phyloP scores from a whole-genome alignment of 2,888 invertebrate genomes.

The Pseudolycoriella hygida region DNA sequence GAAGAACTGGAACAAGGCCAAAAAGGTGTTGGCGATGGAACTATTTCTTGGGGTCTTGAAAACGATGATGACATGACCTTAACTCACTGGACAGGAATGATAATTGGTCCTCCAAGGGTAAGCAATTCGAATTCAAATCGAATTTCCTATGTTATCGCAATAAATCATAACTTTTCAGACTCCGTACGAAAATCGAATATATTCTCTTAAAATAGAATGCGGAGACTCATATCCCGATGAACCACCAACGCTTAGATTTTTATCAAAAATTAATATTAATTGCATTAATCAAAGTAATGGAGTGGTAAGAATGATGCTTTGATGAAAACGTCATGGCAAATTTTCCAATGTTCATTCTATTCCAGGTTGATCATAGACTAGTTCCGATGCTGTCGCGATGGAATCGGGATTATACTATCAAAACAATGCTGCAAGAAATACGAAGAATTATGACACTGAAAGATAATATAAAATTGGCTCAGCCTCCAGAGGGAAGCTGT shows the following conservation, averaged over 20 bases:
- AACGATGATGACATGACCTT: constrained; percentile 98
- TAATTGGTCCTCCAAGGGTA: constrained; percentile 95
- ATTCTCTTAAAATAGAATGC: constrained; percentile 94
- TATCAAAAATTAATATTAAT: constrained; percentile 96
- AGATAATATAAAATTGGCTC: constrained; percentile 95
- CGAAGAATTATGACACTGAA: constrained; percentile 93
- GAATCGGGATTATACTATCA: constrained; percentile 93
- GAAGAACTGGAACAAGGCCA: constrained; percentile 99
- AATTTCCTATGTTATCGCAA: neutral
- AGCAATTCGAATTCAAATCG: constrained; percentile 17
- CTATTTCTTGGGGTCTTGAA: constrained; percentile 98
- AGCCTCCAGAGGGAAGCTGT: constrained; percentile 94
- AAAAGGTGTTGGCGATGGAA: constrained; percentile 97
- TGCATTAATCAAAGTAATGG: constrained; percentile 93
- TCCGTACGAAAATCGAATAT: constrained; percentile 97
- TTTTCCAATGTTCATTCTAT: neutral
- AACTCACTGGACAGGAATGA: constrained; percentile 98
- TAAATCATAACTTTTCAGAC: too few species aligned
- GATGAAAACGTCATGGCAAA: neutral
- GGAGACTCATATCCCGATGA: constrained; percentile 93
- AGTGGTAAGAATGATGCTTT: constrained; percentile 49
- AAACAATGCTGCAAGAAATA: constrained; percentile 86
- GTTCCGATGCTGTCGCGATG: constrained; percentile 86
- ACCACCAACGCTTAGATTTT: constrained; percentile 86
- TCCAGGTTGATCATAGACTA: constrained; percentile 82